phyloP scores from a whole-genome alignment of 1,140 invertebrate species.

The Stegodyphus mimosarum region DNA sequence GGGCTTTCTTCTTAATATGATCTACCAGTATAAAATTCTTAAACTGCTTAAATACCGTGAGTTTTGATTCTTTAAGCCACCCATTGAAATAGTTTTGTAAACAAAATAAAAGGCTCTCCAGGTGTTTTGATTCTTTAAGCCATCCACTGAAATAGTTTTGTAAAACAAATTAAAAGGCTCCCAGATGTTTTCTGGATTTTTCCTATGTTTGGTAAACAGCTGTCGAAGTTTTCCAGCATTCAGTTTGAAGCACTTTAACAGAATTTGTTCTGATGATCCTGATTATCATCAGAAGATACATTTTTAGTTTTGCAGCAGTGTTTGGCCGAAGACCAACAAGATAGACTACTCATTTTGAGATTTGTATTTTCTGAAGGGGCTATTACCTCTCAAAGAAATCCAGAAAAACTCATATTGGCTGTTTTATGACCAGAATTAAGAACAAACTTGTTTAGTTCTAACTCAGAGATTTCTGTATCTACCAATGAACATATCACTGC shows the following conservation, averaged over 20 bases:
- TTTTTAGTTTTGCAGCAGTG: background rate
- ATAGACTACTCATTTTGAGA: background rate
- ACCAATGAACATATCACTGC: background rate
- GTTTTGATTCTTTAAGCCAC: background rate
- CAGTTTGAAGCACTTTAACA: background rate
- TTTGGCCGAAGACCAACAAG: background rate
- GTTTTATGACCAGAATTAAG: background rate
- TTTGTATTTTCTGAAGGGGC: background rate
- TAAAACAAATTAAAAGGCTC: no score
- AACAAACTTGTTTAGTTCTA: background rate
- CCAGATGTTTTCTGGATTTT: background rate
- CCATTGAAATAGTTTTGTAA: background rate
- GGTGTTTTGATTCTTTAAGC: no score
- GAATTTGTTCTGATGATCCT: background rate
- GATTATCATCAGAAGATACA: background rate
- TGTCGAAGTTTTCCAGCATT: background rate
- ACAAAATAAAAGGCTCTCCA: background rate
- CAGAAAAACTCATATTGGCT: background rate
- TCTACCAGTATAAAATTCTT: background rate
- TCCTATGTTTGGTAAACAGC: background rate
- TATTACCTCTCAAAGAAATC: background rate
- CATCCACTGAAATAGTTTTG: no score
- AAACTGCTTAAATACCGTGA: background rate
- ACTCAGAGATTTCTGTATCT: background rate
- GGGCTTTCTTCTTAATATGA: background rate